These are phyloP conservation scores for Spermophilus dauricus DNA, from an alignment of 2,113 vertebrate species.

Conservation along the genomic window DNA sequence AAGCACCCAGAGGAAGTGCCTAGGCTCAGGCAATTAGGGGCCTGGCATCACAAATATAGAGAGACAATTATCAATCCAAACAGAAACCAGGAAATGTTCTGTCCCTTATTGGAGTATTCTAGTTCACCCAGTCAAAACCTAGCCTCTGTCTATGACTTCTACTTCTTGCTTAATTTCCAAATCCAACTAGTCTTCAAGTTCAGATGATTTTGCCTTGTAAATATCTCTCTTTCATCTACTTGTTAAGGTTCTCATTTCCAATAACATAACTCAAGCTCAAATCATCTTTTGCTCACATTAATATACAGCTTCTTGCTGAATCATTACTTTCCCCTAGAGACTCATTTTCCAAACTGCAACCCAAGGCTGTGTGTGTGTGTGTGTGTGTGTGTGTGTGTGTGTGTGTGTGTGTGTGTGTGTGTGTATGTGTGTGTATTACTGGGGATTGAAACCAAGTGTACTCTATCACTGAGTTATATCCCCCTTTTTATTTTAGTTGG, in stretches of 20 bases:
- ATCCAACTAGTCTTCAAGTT: background rate
- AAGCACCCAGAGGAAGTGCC: background rate
- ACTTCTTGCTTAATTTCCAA: background rate
- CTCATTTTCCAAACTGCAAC: conserved; percentile 15
- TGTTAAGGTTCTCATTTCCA: background rate
- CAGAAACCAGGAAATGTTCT: background rate
- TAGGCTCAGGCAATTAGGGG: background rate
- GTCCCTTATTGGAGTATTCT: background rate
- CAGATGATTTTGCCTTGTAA: background rate
- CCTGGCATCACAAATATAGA: background rate
- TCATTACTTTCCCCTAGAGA: background rate
- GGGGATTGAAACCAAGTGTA: background rate
- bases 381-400: background rate
- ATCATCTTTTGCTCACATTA: background rate
- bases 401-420: too few relatives aligned
- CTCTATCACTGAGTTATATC: background rate
- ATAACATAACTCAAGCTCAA: background rate
- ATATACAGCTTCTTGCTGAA: background rate
- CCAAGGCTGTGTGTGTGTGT: background rate
- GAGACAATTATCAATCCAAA: background rate
- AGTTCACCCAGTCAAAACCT: background rate
- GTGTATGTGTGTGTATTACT: background rate
- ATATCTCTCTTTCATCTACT: background rate
- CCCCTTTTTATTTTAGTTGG: background rate
- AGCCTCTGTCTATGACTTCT: background rate